Evolutionary conservation across 2,888 invertebrate genomes (phyloP), one percentile per base, ranked within the genome.

Genomic region (Pediacus dermestoides): DNA sequence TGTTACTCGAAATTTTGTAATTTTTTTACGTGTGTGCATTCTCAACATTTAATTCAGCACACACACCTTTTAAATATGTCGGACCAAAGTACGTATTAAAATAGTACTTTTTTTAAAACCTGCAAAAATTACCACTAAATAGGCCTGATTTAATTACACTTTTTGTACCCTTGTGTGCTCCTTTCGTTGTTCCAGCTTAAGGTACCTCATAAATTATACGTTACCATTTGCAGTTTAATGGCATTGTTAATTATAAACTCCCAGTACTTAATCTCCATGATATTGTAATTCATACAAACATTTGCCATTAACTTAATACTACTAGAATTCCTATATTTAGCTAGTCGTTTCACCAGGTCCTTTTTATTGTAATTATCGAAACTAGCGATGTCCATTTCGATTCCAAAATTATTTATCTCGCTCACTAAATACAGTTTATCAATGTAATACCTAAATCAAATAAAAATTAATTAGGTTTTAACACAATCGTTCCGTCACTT

Each of bases 221-320:
- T 47, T 49, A 62, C 64, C 62, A 61, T 54, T 33, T 57, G 52
- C 2, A 55, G 41, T 37, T 53, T 54, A 2, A 57, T 46, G 2
- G 51, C 42, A 36, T 34, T 41, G 26, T 50, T 51, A 11, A 61
- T 42, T 26, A 60, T 58, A 36, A 48, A 59, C 15, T 58, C 50
- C 61, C 61, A 61, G 41, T 57, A 56, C 31, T 49, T 55, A 18
- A 47, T 13, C 39, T 61, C 58, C 16, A 58, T 50, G 13, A 63
- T 49, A 7, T 34, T 31, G 32, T 62, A 64, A 0, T 56, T 57
- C 12, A 57, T 57, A 42, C 65, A 65, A 33, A 64, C 37, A 14
- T 46, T 39, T 4, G 57, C 61, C 60, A 66, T 62, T 14, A 55
- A 52, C 47, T 60, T 57, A 14, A 65, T 34, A 7, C 50, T 47